These are phyloP conservation scores for Lissocephala sabroskyi DNA, from an alignment of 2,888 invertebrate species.

Conservation along the genomic window DNA sequence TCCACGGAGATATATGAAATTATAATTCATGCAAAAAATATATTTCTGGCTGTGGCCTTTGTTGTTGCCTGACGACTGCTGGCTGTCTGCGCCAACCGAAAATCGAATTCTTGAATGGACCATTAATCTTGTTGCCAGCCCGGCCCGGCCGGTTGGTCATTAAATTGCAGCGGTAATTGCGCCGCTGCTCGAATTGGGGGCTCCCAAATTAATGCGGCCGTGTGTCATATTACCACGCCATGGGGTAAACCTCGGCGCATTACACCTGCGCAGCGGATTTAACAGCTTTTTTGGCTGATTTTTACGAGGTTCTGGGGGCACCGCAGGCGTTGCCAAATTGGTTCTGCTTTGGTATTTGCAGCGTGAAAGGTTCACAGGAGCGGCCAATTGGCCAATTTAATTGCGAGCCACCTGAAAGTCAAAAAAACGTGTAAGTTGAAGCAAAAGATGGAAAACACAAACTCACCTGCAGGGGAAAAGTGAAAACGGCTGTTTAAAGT, in stretches of 20 bases:
- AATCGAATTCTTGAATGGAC: slow-evolving; percentile 66
- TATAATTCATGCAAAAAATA: no score
- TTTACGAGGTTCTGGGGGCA: background rate
- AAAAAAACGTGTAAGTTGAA: background rate
- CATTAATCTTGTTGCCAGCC: slow-evolving; percentile 63
- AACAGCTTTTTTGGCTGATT: background rate
- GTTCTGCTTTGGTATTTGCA: slow-evolving; percentile 36
- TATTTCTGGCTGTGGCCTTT: background rate
- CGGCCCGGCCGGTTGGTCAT: slow-evolving; percentile 40
- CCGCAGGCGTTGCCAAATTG: slow-evolving; percentile 23
- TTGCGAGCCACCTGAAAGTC: background rate
- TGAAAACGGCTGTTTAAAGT: slow-evolving; percentile 51
- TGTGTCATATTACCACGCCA: slow-evolving; percentile 54
- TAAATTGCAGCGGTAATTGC: slow-evolving; percentile 61
- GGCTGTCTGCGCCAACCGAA: slow-evolving; percentile 36
- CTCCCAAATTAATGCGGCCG: slow-evolving; percentile 40
- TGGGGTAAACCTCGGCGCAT: slow-evolving; percentile 33
- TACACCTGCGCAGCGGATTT: slow-evolving; percentile 47
- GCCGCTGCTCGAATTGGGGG: slow-evolving; percentile 20
- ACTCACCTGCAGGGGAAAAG: slow-evolving; percentile 27
- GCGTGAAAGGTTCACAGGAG: no score
- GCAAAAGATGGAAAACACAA: background rate
- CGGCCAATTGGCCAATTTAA: background rate
- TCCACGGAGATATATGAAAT: no score
- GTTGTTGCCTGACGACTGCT: slow-evolving; percentile 16